These are phyloP conservation scores for Rotaria socialis DNA, from an alignment of 2,888 invertebrate genomes.

Conservation along the genomic window DNA sequence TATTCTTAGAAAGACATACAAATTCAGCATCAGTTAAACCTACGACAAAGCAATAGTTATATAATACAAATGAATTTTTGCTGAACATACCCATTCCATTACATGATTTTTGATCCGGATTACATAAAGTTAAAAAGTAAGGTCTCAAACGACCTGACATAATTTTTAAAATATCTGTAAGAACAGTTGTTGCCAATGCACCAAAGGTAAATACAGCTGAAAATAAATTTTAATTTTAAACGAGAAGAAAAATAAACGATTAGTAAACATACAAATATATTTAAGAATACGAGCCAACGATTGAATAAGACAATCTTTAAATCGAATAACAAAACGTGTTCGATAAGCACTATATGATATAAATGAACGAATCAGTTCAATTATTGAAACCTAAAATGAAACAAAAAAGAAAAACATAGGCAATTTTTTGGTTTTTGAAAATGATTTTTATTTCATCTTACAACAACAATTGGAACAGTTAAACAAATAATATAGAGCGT, in stretches of 20 bases:
- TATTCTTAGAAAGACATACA: slow-evolving; percentile 13
- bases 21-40: slow-evolving; percentile 30
- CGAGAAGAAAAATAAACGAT: neutral
- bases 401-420: neutral
- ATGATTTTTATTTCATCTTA: neutral
- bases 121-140: slow-evolving; percentile 35
- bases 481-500: neutral
- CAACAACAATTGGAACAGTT: neutral
- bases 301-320: slow-evolving; percentile 7
- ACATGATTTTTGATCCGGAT: slow-evolving; percentile 30
- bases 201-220: slow-evolving; percentile 28
- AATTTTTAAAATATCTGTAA: slow-evolving; percentile 33
- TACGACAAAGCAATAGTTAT: neutral
- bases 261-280: neutral
- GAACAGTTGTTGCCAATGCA: slow-evolving; percentile 24
- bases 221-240: neutral
- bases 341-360: neutral
- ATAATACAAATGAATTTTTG: neutral
- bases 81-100: slow-evolving; percentile 19
- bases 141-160: slow-evolving; percentile 32
- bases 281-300: neutral
- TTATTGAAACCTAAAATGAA: slow-evolving; percentile 1
- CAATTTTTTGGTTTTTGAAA: neutral
- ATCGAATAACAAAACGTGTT: slow-evolving; percentile 24
- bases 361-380: slow-evolving; percentile 32